phyloP scores from a whole-genome alignment of 2,113 vertebrate genomes.

The Labeo rohita region DNA sequence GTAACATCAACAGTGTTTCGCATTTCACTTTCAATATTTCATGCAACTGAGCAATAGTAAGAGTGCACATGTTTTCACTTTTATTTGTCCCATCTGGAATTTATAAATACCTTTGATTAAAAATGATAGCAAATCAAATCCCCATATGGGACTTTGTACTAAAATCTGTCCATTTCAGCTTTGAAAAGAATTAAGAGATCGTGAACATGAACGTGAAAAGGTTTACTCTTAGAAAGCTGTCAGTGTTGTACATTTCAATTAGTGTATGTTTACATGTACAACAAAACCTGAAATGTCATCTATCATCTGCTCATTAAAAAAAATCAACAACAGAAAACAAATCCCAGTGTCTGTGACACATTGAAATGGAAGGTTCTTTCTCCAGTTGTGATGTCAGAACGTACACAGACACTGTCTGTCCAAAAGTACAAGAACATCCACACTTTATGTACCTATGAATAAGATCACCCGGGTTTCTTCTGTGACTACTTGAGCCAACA shows the following conservation, averaged over 20 bases:
- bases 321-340: background rate
- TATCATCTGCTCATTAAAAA: background rate
- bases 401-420: background rate
- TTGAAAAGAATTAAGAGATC: background rate
- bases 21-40: background rate
- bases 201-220: background rate
- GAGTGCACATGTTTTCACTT: background rate
- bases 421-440: background rate
- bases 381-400: background rate
- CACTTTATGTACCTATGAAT: background rate
- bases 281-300: background rate
- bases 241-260: background rate
- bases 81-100: background rate
- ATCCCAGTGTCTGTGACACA: too few relatives aligned
- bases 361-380: background rate
- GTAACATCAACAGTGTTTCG: background rate
- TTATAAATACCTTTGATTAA: background rate
- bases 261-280: background rate
- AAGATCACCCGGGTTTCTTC: conserved; percentile 6
- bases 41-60: background rate
- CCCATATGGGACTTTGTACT: too few relatives aligned
- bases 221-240: background rate
- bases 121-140: too few relatives aligned
- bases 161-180: background rate
- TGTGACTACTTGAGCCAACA: conserved; percentile 39